These are phyloP conservation scores for Emydocephalus ijimae DNA, from an alignment of 2,113 vertebrate species.

Conservation along the genomic window DNA sequence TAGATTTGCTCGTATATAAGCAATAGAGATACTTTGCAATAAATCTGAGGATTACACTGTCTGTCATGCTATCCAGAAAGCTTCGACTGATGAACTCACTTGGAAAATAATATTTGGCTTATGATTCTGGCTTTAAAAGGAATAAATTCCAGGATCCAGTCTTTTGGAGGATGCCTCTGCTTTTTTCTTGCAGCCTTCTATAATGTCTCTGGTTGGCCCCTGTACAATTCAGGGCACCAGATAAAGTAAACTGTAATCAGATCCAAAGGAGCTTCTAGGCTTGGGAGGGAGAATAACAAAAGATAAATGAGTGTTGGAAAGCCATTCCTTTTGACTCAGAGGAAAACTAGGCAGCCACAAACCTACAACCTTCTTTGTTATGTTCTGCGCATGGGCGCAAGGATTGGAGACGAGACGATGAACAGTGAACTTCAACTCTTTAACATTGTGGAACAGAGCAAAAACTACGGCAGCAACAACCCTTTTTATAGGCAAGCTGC, in stretches of 20 bases:
- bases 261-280: not conserved
- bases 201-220: not conserved
- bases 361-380: not conserved
- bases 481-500: too few relatives aligned
- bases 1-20: not conserved
- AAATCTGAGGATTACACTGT: not conserved
- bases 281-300: not conserved
- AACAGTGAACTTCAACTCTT: too few relatives aligned
- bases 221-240: not conserved
- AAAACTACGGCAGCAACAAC: too few relatives aligned
- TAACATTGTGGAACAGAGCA: too few relatives aligned
- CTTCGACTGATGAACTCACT: not conserved
- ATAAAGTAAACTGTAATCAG: not conserved
- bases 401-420: too few relatives aligned
- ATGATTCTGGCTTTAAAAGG: not conserved
- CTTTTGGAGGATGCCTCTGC: not conserved
- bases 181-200: not conserved
- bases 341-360: not conserved
- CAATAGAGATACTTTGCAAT: constrained; percentile 7
- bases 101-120: constrained; percentile 5
- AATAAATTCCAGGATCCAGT: not conserved
- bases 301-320: not conserved
- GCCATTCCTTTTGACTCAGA: not conserved
- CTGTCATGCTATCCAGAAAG: not conserved
- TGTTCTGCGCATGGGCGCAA: too few relatives aligned